Base-by-base conservation (phyloP, 35 echinoderm and acorn worm species). In the Amphiura filiformis region DNA sequence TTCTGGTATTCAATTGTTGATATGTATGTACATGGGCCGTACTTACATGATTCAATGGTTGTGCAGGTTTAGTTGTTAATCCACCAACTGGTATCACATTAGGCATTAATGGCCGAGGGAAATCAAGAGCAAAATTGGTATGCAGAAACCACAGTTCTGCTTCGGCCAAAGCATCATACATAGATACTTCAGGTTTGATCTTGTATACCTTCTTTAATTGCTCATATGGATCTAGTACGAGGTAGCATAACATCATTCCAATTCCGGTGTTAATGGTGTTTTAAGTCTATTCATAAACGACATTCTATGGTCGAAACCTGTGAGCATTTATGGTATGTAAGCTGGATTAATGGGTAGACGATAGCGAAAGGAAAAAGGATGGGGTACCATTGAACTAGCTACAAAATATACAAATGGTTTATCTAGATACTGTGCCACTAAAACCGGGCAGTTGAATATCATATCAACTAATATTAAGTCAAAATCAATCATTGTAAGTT, bases 121-220 rank as follows among this genome's bases (percentile, higher is more conserved):
- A 95, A 56, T 95, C 93, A 34, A 95, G 38, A 35, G 82, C 84
- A 57, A 95, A 95, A 41, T 91, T 80, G 12, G 89, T 81, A 49
- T 95, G 82, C 13, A 80, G n/a, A 23, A 95, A 37, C 65, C 81
- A 79, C 0, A 93, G 77, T 1, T 88, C 83, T 32, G 92, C 76
- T 76, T 87, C 77, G 31, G 82, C n/a, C n/a, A n/a, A n/a, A n/a
- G n/a, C 81, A 22, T 93, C 82, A 26, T 47, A 37, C 4, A 87
- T 85, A 0, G 88, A 65, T 56, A 80, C 13, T n/a, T 88, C 40
- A 0, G 86, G 81, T 42, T 76, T 76, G 14, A 88, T 82, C 0
- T 81, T 3, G 39, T 93, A 78, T 61, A 88, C 56, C 37, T 39
- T 84, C 39, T 87, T 56, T 38, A 93, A 39, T 3, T 84, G 61